Conservation (phyloP, 2,113 vertebrate genomes). For the Meleagris gallopavo region DNA sequence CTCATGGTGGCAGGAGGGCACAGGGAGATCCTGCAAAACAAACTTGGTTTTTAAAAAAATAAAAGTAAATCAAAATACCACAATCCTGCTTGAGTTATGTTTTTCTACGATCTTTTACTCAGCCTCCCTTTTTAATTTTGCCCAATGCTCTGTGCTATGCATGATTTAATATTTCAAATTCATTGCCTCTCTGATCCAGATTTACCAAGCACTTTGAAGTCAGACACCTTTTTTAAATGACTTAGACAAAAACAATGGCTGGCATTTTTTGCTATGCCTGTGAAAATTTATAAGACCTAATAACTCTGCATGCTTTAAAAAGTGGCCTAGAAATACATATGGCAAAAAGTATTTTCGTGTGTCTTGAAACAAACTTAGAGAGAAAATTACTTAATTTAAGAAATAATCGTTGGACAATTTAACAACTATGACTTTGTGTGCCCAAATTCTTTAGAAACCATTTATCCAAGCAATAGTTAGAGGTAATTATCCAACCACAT, state of each 20-base stretch:
- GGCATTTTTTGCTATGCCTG: neutral
- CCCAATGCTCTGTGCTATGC: neutral
- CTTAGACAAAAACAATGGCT: neutral
- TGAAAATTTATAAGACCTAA: neutral
- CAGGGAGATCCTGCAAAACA: neutral
- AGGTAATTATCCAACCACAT: conserved; percentile 18
- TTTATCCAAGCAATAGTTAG: conserved; percentile 30
- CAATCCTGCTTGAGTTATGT: neutral
- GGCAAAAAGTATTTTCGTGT: neutral
- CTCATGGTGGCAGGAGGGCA: neutral
- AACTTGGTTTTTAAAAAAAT: neutral
- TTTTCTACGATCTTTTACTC: conserved; percentile 15
- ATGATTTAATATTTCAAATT: conserved; percentile 20
- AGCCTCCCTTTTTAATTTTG: conserved; percentile 14
- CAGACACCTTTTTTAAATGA: neutral
- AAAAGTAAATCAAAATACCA: neutral
- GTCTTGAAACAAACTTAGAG: neutral
- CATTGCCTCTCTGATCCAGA: neutral
- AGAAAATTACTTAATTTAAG: conserved; percentile 5
- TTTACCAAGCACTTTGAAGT: conserved; percentile 21
- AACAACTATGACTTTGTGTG: neutral
- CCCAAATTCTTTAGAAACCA: conserved; percentile 4
- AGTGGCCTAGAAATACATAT: neutral
- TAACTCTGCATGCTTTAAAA: neutral
- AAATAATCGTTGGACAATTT: neutral